These are phyloP conservation scores for Erebia ligea DNA, from an alignment of 2,888 invertebrate genomes.

Conservation along the genomic window DNA sequence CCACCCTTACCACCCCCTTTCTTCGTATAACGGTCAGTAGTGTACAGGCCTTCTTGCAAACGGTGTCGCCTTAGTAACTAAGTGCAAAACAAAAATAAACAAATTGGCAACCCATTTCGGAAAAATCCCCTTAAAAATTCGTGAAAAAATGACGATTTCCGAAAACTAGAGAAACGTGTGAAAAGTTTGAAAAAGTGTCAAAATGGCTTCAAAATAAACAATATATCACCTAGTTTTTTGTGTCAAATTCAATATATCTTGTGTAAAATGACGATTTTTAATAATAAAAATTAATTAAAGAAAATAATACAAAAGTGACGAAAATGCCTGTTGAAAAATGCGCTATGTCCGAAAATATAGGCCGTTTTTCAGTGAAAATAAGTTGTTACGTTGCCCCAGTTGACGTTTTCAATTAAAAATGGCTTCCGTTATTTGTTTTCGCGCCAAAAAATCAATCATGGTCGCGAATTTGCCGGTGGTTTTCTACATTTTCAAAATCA, in stretches of 20 bases:
- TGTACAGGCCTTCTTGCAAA: conserved; percentile 68
- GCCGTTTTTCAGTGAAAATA: background rate
- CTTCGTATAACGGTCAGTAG: conserved; percentile 78
- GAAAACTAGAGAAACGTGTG: background rate
- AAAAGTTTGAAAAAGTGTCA: background rate
- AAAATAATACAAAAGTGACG: background rate
- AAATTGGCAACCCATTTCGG: conserved; percentile 46
- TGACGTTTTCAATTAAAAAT: conserved; percentile 55
- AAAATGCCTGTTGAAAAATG: background rate
- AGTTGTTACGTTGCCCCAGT: conserved; percentile 19
- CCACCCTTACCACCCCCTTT: conserved; percentile 53
- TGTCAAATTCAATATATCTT: background rate
- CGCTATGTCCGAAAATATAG: background rate
- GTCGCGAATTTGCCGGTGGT: conserved; percentile 62
- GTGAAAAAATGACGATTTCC: background rate
- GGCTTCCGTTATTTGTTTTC: conserved; percentile 65
- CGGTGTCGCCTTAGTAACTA: conserved; percentile 77
- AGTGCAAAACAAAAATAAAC: conserved; percentile 80
- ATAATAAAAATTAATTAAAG: background rate
- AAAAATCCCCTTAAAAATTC: background rate
- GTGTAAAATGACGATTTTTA: conserved; percentile 6
- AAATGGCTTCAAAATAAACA: background rate
- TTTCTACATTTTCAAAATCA: conserved; percentile 76
- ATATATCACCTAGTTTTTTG: background rate
- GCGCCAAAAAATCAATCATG: conserved; percentile 76